Evolutionary conservation across 1,140 invertebrate species (phyloP).

Genomic region (Apis florea): DNA sequence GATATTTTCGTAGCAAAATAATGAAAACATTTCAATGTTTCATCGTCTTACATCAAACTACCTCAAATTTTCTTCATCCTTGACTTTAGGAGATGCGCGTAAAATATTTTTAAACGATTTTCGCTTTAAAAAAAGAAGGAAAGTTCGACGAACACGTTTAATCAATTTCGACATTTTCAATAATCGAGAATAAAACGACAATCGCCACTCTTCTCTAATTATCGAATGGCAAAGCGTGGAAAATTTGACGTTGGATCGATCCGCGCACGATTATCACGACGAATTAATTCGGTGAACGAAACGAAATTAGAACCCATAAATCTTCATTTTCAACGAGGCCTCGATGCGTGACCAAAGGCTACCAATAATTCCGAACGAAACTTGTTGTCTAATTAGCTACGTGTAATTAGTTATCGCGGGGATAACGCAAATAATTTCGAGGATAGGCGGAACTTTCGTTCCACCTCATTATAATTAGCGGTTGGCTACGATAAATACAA

Average conservation of each 20-base stretch:
- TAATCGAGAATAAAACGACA: neutral
- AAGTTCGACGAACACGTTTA: neutral
- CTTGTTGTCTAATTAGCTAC: constrained; percentile 31
- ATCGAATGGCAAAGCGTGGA: neutral
- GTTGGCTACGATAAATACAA: constrained; percentile 50
- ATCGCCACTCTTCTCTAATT: neutral
- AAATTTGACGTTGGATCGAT: neutral
- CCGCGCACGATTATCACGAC: neutral
- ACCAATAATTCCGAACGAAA: constrained; percentile 11
- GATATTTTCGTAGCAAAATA: no score
- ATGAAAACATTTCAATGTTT: no score
- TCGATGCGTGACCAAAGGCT: neutral
- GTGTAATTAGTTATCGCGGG: constrained; percentile 29
- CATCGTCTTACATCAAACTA: no score
- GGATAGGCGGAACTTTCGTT: constrained; percentile 5
- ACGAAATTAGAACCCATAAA: constrained; percentile 15
- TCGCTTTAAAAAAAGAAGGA: neutral
- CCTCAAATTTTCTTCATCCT: no score
- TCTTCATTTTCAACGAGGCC: neutral
- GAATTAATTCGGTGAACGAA: neutral
- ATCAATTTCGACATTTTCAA: neutral
- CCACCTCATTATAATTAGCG: constrained; percentile 25
- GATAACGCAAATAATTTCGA: constrained; percentile 33
- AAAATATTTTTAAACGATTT: no score
- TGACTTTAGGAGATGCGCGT: no score